phyloP scores from a whole-genome alignment of 2,888 invertebrate species.

The Congeria kusceri region DNA sequence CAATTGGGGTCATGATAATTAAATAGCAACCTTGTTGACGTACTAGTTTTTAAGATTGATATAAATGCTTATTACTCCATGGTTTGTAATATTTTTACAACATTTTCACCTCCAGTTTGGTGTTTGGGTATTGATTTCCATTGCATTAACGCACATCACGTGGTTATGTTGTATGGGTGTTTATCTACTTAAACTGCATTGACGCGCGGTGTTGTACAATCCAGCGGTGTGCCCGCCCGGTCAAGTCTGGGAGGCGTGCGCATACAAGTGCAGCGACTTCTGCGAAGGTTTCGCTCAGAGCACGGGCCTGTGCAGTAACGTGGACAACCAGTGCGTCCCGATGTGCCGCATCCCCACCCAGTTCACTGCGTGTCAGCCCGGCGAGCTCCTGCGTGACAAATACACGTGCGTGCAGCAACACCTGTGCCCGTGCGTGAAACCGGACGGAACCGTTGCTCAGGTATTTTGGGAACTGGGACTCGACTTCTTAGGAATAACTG shows the following conservation, averaged over 20 bases:
- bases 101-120: too few species aligned
- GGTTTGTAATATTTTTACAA: too few species aligned
- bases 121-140: too few species aligned
- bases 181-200: too few species aligned
- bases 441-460: constrained; percentile 89
- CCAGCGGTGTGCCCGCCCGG: constrained; percentile 80
- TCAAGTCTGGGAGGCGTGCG: constrained; percentile 86
- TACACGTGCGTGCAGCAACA: constrained; percentile 90
- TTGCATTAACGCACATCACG: too few species aligned
- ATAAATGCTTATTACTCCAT: too few species aligned
- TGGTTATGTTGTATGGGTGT: too few species aligned
- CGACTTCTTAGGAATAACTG: too few species aligned
- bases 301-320: constrained; percentile 62
- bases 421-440: constrained; percentile 92
- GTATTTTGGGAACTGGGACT: too few species aligned
- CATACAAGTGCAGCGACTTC: constrained; percentile 68
- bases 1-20: too few species aligned
- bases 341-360: constrained; percentile 63
- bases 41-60: too few species aligned
- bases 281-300: constrained; percentile 63
- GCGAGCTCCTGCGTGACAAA: constrained; percentile 89
- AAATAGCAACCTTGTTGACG: too few species aligned
- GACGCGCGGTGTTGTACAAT: not conserved
- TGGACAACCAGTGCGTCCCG: constrained; percentile 83
- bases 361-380: constrained; percentile 45